Percentiles rank a stretch among this genome's conserved stretches.
Evolutionary conservation across 2,888 invertebrate species (phyloP).

Genomic region (Leptura quadrifasciata): DNA sequence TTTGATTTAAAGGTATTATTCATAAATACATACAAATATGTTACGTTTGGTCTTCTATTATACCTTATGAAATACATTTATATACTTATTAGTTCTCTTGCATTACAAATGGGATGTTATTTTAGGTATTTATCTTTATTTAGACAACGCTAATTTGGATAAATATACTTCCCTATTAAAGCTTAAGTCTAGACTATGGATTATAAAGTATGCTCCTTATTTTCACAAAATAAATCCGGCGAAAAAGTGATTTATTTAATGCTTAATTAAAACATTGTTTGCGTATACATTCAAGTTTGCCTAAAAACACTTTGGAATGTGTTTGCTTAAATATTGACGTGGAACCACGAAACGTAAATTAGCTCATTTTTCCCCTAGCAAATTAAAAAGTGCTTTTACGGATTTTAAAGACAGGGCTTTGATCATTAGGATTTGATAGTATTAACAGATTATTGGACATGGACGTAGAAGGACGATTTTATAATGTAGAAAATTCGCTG

Average conservation of each 20-base stretch:
- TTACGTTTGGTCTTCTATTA: background rate
- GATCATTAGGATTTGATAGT: background rate
- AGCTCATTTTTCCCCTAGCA: constrained; percentile 1
- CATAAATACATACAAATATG: background rate
- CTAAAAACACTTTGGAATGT: constrained; percentile 7
- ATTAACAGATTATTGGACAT: constrained; percentile 7
- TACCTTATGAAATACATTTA: background rate
- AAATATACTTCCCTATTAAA: constrained; percentile 18
- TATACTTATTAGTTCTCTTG: background rate
- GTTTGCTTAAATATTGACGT: constrained; percentile 7
- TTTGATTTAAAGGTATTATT: too few relatives aligned
- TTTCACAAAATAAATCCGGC: constrained; percentile 14
- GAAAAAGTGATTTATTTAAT: constrained; percentile 8
- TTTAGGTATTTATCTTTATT: constrained; percentile 23
- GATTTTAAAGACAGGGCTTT: constrained; percentile 18
- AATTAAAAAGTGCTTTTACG: constrained; percentile 6
- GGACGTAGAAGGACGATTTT: background rate
- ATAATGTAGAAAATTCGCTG: background rate
- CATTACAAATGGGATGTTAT: background rate
- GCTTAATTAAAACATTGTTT: constrained; percentile 6
- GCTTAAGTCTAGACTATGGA: constrained; percentile 23
- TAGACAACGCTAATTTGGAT: constrained; percentile 24
- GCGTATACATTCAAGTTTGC: background rate
- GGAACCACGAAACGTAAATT: background rate
- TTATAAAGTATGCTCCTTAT: constrained; percentile 17